Conservation (phyloP, 1,140 invertebrate genomes). For the Sipha flava region DNA sequence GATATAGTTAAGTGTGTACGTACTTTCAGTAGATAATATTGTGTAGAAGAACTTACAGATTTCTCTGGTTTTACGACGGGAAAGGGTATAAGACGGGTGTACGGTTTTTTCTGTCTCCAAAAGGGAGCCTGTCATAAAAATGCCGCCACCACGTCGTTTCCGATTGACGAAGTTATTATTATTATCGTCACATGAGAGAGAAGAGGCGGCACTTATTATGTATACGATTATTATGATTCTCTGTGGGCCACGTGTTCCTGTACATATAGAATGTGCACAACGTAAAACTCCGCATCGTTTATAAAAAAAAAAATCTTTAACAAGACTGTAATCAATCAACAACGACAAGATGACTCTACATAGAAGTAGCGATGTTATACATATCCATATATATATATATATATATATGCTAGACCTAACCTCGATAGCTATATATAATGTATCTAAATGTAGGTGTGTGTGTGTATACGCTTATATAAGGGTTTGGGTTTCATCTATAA, state of each 20-base stretch:
- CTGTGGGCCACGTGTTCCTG: constrained; percentile 24
- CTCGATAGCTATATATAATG: background rate
- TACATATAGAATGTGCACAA: too few relatives aligned
- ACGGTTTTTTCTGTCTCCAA: background rate
- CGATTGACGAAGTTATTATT: constrained; percentile 11
- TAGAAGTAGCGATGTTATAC: background rate
- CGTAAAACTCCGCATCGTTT: too few relatives aligned
- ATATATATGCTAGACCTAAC: too few relatives aligned
- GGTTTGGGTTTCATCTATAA: background rate
- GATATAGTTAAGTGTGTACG: too few relatives aligned
- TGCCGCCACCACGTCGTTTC: constrained; percentile 13
- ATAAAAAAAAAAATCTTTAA: constrained; percentile 1
- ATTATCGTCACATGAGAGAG: constrained; percentile 9
- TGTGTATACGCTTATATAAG: background rate
- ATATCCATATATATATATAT: background rate
- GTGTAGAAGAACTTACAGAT: background rate
- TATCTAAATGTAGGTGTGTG: background rate
- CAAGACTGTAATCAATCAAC: constrained; percentile 28
- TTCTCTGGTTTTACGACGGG: background rate
- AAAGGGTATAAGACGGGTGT: background rate
- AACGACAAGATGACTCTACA: background rate
- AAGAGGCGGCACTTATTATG: background rate
- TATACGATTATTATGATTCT: background rate
- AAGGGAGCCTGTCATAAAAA: background rate
- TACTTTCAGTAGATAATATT: background rate